A percentile compares a stretch with the other conserved stretches of the same genome.
Conservation (phyloP, 35 echinoderm and acorn worm species). For the Stichopus chloronotus region DNA sequence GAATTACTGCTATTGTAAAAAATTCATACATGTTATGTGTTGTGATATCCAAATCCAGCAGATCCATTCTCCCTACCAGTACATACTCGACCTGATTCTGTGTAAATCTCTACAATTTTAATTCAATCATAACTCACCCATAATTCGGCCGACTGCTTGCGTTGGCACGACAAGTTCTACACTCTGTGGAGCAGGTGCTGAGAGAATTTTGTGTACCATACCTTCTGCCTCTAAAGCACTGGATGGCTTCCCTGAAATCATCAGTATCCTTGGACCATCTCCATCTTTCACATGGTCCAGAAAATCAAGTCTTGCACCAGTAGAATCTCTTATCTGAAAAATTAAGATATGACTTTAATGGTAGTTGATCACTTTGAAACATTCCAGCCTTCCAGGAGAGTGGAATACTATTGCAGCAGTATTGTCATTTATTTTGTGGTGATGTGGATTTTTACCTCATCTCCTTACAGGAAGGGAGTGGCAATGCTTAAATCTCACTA, state of each 20-base stretch:
- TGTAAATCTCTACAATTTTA: neutral
- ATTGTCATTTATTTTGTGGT: no score
- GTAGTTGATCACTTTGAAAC: neutral
- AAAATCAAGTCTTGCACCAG: conserved; percentile 77
- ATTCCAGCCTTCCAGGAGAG: neutral
- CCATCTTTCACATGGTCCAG: conserved; percentile 60
- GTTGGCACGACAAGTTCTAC: conserved; percentile 76
- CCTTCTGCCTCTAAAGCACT: conserved; percentile 79
- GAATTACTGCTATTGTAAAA: no score
- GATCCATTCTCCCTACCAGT: neutral
- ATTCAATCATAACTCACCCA: conserved; percentile 60
- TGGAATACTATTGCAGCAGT: neutral
- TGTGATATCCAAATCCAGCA: no score
- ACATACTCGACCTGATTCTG: neutral
- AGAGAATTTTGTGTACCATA: conserved; percentile 63
- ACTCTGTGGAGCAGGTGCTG: conserved; percentile 59
- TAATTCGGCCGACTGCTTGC: conserved; percentile 80
- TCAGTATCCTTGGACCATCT: conserved; percentile 58
- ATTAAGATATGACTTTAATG: no score
- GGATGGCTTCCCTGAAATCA: conserved; percentile 81
- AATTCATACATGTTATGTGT: no score
- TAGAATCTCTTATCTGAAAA: conserved; percentile 74
- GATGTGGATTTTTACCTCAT: no score
- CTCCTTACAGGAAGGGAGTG: no score
- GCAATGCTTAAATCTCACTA: no score